Conservation (phyloP, 2,113 vertebrate genomes). For the Nycticebus coucang region DNA sequence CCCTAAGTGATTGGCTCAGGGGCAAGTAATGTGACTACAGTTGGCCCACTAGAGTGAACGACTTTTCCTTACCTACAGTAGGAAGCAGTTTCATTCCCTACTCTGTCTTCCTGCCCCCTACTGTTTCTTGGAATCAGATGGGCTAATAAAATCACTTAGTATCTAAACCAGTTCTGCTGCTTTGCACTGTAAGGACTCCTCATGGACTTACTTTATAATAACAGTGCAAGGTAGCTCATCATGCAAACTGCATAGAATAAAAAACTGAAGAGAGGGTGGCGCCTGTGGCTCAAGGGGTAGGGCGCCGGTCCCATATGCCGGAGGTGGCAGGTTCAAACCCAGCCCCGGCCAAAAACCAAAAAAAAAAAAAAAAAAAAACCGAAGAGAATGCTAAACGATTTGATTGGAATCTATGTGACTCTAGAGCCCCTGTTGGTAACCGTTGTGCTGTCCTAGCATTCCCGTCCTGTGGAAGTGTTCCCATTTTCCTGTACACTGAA, state of each 20-base stretch:
- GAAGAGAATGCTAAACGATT: not conserved
- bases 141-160: not conserved
- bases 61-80: not conserved
- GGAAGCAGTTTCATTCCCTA: not conserved
- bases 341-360: too few relatives aligned
- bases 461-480: not conserved
- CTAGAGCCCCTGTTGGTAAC: not conserved
- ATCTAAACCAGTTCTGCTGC: not conserved
- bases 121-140: not conserved
- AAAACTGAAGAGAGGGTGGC: not conserved
- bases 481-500: not conserved
- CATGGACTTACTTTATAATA: not conserved
- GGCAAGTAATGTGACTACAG: not conserved
- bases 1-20: not conserved
- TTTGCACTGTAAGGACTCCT: not conserved
- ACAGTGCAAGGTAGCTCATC: not conserved
- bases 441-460: not conserved
- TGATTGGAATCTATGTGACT: not conserved
- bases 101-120: not conserved
- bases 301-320: too few relatives aligned
- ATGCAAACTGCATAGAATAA: not conserved
- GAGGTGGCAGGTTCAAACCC: too few relatives aligned
- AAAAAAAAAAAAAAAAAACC: too few relatives aligned
- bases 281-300: too few relatives aligned
- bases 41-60: not conserved